Base-by-base conservation (phyloP, 2,888 invertebrate species). In the Rhagonycha lutea region DNA sequence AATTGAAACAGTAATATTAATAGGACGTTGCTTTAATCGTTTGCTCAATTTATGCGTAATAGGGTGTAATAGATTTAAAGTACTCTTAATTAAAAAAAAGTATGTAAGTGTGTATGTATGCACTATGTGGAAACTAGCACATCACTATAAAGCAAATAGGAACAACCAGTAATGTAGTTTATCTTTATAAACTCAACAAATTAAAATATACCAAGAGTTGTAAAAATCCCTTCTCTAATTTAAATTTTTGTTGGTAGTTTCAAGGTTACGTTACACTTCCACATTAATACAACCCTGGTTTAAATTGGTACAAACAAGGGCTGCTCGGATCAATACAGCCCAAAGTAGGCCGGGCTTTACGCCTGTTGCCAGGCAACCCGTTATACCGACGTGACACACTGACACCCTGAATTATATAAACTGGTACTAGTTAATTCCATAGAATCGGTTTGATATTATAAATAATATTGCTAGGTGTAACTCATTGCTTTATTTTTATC, bases 301-400 rank as follows among this genome's bases (percentile, higher is more conserved):
- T 81, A 81, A 82, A 80, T 82, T 81, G 78, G 81, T 79, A 81
- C 79, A 79, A 83, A 71, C 82, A 82, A 82, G 81, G 81, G 82
- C 78, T 79, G 47, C 47, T 47, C 5, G 83, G 87, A 88, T 88
- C 88, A 86, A 88, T 88, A 86, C 81, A 86, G 86, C 87, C 86
- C 85, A 83, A 88, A 87, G 87, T 88, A 87, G 88, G 87, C 87
- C 87, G 87, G 86, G 86, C 86, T 83, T 84, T 84, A 80, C 83
- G 85, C 84, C 84, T 84, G 88, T 88, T 86, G 86, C 86, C 82
- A 86, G 86, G 87, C 85, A 86, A 87, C 87, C 82, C 83, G 82
- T 83, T 85, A 85, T 84, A 86, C 86, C 83, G 83, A 83, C 85
- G 85, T 87, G 88, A 87, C 88, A 88, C 85, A 87, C 87, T 88